A percentile compares a stretch with the other conserved stretches of the same genome.
These are phyloP conservation scores for Eugnorisma glareosa DNA, from an alignment of 2,888 invertebrate genomes.

Conservation along the genomic window DNA sequence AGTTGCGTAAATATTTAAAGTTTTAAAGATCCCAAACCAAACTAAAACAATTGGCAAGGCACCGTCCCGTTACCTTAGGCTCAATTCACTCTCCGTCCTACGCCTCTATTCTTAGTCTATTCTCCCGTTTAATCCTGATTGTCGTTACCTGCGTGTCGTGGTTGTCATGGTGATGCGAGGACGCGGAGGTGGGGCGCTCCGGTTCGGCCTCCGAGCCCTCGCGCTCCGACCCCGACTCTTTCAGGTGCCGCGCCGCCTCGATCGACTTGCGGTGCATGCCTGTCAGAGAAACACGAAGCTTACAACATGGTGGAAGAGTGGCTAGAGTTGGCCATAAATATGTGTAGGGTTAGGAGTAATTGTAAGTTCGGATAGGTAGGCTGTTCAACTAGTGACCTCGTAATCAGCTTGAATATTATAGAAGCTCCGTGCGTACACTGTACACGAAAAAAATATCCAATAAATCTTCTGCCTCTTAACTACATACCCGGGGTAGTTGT, in stretches of 20 bases:
- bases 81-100: neutral
- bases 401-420: neutral
- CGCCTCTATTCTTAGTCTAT: neutral
- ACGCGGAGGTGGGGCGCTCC: conserved; percentile 82
- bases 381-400: neutral
- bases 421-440: neutral
- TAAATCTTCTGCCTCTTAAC: neutral
- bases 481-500: neutral
- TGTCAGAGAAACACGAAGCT: conserved; percentile 76
- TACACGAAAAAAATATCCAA: neutral
- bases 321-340: neutral
- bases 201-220: conserved; percentile 91
- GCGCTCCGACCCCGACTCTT: conserved; percentile 94
- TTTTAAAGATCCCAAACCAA: neutral
- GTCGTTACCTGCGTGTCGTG: conserved; percentile 85
- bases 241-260: conserved; percentile 98
- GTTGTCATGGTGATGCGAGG: conserved; percentile 83
- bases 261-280: conserved; percentile 99
- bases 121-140: neutral
- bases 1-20: neutral
- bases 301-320: neutral
- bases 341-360: neutral
- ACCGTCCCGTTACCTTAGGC: neutral
- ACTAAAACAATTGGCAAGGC: neutral
- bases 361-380: neutral